phyloP scores from a whole-genome alignment of 2,113 vertebrate species.

The Gopherus flavomarginatus region DNA sequence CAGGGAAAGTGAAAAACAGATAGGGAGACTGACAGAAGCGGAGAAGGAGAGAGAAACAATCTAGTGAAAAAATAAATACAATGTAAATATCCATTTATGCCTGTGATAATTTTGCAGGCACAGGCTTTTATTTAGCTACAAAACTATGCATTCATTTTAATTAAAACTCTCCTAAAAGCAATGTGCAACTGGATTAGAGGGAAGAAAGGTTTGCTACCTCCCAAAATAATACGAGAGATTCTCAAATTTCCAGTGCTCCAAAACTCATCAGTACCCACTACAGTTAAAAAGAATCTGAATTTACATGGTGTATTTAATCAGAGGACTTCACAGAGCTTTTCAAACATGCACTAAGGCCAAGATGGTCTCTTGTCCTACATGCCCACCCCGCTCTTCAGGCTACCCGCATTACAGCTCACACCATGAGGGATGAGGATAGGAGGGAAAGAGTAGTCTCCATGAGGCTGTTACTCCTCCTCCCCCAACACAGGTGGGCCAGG shows the following conservation, averaged over 20 bases:
- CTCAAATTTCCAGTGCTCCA: background rate
- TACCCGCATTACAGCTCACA: no score
- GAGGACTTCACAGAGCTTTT: background rate
- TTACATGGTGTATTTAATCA: accelerated
- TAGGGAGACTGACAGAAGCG: no score
- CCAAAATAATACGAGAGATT: background rate
- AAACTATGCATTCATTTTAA: background rate
- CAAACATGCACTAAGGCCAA: background rate
- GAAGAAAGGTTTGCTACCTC: background rate
- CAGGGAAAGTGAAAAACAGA: no score
- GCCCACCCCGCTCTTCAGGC: background rate
- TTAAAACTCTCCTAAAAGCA: background rate
- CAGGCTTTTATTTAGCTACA: background rate
- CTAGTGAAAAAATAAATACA: background rate
- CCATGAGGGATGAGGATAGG: no score
- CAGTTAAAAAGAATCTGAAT: accelerated
- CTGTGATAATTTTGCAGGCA: background rate
- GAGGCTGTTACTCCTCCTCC: background rate
- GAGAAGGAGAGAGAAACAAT: background rate
- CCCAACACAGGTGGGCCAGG: background rate
- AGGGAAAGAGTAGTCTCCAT: background rate
- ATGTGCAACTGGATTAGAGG: background rate
- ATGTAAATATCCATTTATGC: background rate
- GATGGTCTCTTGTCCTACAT: accelerated
- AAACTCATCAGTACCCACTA: background rate